These are phyloP conservation scores for Andrena hattorfiana DNA, from an alignment of 2,888 invertebrate genomes.

Conservation along the genomic window DNA sequence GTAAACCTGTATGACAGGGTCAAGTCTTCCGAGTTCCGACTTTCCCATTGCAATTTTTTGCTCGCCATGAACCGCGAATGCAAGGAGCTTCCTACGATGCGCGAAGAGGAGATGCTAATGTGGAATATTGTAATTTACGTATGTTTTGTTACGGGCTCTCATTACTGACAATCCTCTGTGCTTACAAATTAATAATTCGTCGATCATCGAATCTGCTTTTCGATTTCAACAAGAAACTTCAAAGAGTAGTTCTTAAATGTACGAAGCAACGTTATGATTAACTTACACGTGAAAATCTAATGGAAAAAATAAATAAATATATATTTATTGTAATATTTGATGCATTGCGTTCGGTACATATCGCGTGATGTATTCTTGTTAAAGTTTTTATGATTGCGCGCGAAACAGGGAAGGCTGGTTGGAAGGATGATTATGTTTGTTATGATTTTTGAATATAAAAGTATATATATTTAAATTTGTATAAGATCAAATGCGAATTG, in stretches of 20 bases:
- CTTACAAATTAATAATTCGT: constrained; percentile 6
- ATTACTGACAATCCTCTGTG: constrained; percentile 7
- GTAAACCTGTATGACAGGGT: not conserved
- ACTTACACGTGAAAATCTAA: constrained; percentile 1
- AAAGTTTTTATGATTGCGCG: not conserved
- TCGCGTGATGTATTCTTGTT: constrained; percentile 10
- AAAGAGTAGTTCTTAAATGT: no score
- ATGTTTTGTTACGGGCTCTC: not conserved
- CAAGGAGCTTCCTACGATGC: not conserved
- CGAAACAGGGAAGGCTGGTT: not conserved
- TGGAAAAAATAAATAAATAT: not conserved
- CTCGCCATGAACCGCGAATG: not conserved
- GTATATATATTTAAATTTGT: constrained; percentile 1
- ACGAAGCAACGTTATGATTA: constrained; percentile 10
- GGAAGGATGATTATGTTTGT: constrained; percentile 3
- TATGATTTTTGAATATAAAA: constrained; percentile 12
- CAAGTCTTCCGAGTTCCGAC: constrained; percentile 15
- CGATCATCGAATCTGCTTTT: not conserved
- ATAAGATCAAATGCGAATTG: constrained; percentile 13
- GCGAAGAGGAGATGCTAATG: constrained; percentile 39
- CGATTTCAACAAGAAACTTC: not conserved
- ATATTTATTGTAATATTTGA: constrained; percentile 22
- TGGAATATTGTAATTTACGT: constrained; percentile 22
- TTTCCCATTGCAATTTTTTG: not conserved
- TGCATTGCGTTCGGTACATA: constrained; percentile 13